These are phyloP conservation scores for Pogonophryne albipinna DNA, from an alignment of 2,797 vertebrate species.

Conservation along the genomic window DNA sequence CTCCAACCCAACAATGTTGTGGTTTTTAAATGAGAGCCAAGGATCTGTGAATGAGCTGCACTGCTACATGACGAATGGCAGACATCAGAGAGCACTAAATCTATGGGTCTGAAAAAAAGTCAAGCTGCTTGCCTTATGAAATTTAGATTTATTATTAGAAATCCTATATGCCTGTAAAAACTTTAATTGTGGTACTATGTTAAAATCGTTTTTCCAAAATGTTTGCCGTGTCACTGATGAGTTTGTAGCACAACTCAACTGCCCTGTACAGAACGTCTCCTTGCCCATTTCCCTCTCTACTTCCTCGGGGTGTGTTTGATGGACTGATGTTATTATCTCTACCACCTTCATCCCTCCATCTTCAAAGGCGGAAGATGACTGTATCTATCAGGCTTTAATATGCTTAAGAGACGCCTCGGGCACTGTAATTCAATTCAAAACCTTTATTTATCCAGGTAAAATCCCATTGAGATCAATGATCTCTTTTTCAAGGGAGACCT, in stretches of 20 bases:
- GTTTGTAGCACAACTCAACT: slow-evolving; percentile 9
- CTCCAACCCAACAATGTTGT: background rate
- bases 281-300: slow-evolving; percentile 11
- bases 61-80: background rate
- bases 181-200: too few relatives aligned
- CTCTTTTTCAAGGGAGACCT: too few relatives aligned
- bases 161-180: background rate
- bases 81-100: background rate
- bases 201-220: background rate
- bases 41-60: slow-evolving; percentile 16
- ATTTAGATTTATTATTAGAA: background rate
- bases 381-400: slow-evolving; percentile 65
- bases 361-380: slow-evolving; percentile 68
- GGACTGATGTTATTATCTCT: slow-evolving; percentile 77
- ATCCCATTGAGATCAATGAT: too few relatives aligned
- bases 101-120: background rate
- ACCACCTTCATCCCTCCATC: slow-evolving; percentile 58
- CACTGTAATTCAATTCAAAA: too few relatives aligned
- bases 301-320: slow-evolving; percentile 63
- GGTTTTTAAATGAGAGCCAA: background rate
- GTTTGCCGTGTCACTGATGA: background rate
- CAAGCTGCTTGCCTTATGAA: background rate
- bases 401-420: slow-evolving; percentile 65
- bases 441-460: too few relatives aligned
- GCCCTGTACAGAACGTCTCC: slow-evolving; percentile 9